Percentiles rank a stretch among this genome's conserved stretches.
Evolutionary conservation across 1,140 invertebrate species (phyloP).

Genomic region (Phocides pigmalion): DNA sequence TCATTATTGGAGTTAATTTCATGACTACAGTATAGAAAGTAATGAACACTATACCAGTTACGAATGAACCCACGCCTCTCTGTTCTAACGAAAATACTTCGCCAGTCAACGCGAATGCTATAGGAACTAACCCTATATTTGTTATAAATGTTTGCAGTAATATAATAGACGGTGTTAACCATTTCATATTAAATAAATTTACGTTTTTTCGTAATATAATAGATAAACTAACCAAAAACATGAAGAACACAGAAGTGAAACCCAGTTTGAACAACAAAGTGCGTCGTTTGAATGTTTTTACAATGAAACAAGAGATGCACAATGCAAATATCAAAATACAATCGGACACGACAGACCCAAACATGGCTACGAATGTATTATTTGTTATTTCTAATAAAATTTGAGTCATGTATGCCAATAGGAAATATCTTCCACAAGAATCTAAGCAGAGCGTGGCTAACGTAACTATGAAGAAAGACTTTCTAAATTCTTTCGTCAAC

Average conservation of each 20-base stretch:
- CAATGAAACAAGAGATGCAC: constrained; percentile 39
- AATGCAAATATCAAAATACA: constrained; percentile 43
- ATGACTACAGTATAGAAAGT: constrained; percentile 41
- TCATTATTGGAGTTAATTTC: constrained; percentile 50
- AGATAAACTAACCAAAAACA: constrained; percentile 45
- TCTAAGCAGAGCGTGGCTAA: constrained; percentile 49
- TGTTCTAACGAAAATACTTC: constrained; percentile 59
- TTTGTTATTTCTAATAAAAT: constrained; percentile 49
- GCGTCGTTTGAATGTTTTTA: constrained; percentile 46
- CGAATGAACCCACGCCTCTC: constrained; percentile 44
- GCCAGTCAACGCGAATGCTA: constrained; percentile 47
- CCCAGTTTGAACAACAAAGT: constrained; percentile 46
- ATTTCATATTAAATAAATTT: constrained; percentile 24
- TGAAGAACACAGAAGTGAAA: constrained; percentile 37
- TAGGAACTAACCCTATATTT: constrained; percentile 50
- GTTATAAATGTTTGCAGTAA: constrained; percentile 46
- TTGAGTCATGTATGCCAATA: constrained; percentile 49
- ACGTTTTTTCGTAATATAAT: constrained; percentile 35
- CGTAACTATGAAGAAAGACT: constrained; percentile 44
- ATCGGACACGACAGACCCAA: constrained; percentile 48
- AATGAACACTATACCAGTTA: constrained; percentile 49
- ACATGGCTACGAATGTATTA: constrained; percentile 44
- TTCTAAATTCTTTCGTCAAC: constrained; percentile 45
- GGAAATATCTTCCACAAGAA: constrained; percentile 49
- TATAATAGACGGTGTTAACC: constrained; percentile 45